Conservation (phyloP, 2,797 vertebrate genomes). For the Huso huso region DNA sequence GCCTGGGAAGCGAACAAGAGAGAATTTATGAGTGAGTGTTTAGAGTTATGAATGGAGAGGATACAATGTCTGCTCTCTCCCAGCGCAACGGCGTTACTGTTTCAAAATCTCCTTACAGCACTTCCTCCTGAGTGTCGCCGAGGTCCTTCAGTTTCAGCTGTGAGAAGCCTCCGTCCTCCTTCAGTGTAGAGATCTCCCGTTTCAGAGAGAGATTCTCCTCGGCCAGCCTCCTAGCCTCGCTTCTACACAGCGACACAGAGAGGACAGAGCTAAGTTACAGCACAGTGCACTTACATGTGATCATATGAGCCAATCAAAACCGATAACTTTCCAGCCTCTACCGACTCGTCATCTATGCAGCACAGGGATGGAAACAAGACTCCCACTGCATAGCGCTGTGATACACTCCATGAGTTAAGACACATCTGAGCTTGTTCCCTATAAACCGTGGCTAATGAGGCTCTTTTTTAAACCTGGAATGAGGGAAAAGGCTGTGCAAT, state of each 20-base stretch:
- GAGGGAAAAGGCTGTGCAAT: too few relatives aligned
- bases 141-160: slow-evolving; percentile 54
- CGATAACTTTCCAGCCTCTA: too few relatives aligned
- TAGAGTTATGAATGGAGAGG: background rate
- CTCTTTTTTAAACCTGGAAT: too few relatives aligned
- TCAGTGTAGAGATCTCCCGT: slow-evolving; percentile 61
- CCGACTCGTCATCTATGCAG: too few relatives aligned
- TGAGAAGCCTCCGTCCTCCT: slow-evolving; percentile 56
- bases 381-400: too few relatives aligned
- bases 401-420: too few relatives aligned
- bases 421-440: too few relatives aligned
- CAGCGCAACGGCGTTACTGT: slow-evolving; percentile 25
- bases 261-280: slow-evolving; percentile 14
- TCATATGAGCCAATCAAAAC: too few relatives aligned
- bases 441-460: too few relatives aligned
- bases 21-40: background rate
- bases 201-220: slow-evolving; percentile 70
- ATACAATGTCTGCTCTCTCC: slow-evolving; percentile 65
- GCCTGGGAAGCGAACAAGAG: slow-evolving; percentile 43
- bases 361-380: too few relatives aligned
- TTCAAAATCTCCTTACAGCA: slow-evolving; percentile 57
- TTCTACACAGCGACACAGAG: slow-evolving; percentile 44
- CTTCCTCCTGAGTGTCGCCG: slow-evolving; percentile 60
- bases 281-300: too few relatives aligned
- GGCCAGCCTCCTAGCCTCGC: slow-evolving; percentile 67